Evolutionary conservation across 1,140 invertebrate species (phyloP), one percentile per base, ranked within the genome.

Genomic region (Drosophila eugracilis): DNA sequence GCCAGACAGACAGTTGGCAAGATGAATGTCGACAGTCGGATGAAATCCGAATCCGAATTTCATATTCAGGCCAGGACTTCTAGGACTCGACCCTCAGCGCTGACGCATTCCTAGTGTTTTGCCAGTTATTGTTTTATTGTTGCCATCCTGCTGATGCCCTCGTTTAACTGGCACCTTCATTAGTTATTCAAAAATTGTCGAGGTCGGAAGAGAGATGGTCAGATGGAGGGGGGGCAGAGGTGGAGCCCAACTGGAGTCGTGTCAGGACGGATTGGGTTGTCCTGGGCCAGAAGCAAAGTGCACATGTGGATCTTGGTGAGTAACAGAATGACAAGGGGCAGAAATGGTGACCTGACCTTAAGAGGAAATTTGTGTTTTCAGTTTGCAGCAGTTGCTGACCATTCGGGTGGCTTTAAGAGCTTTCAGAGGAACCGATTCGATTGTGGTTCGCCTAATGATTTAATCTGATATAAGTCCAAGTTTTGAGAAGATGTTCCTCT

Each of bases 101-200:
- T 22, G 21, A 54, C 57, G 12, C 59, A 66, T 67, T 67, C 59
- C 63, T 67, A 34, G 37, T 67, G 59, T 42, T 26, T 42, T 28
- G 26, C 24, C 34, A 58, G 70, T 75, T 78, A 84, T 83, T 86
- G 81, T 84, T 84, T 62, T 71, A 62, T 76, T 75, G 72, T 60
- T 41, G 60, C 60, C 52, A 30, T 70, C 42, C 28, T 69, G 44
- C 50, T 70, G 50, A 48, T 30, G 62, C 10, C 44, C 48, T 63
- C 58, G 48, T 85, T 71, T 79, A 76, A 70, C 62, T 80, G 81
- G 77, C 81, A 85, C 81, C 81, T 85, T 86, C 81, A 85, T 85
- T 85, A 85, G 81, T 86, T 85, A 85, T 85, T 85, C 81, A 85
- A 86, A 85, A 85, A 85, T 86, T 63, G 81, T 85, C 42, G 67